Evolutionary conservation across 1,140 invertebrate genomes (phyloP).

Genomic region (Aphelenchoides fujianensis): DNA sequence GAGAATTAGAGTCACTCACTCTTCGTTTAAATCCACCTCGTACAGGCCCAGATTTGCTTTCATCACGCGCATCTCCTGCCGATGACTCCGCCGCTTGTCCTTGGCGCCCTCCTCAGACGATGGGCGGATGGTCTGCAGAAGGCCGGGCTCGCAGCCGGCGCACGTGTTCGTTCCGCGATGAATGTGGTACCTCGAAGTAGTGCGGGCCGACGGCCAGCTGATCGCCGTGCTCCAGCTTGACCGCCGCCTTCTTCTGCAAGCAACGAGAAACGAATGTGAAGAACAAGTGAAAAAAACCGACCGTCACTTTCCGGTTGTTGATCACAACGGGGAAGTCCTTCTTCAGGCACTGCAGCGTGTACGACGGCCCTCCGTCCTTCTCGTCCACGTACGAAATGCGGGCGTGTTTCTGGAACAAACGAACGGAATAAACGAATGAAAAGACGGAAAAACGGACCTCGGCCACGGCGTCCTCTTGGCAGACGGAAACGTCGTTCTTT

Average conservation of each 20-base stretch:
- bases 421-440: neutral
- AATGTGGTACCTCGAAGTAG: constrained; percentile 18
- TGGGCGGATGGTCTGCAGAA: constrained; percentile 3
- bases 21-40: neutral
- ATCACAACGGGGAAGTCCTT: neutral
- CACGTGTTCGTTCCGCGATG: constrained; percentile 27
- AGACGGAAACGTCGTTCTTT: constrained; percentile 18
- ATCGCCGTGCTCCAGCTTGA: constrained; percentile 6
- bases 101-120: neutral
- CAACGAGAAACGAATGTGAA: neutral
- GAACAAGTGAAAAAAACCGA: neutral
- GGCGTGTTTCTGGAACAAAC: constrained; percentile 19
- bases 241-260: constrained; percentile 3
- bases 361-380: neutral
- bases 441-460: neutral
- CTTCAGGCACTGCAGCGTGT: neutral
- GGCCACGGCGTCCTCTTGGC: neutral
- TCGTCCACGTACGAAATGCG: constrained; percentile 11
- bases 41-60: constrained; percentile 12
- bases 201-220: constrained; percentile 11
- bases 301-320: neutral
- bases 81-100: neutral
- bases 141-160: constrained; percentile 21
- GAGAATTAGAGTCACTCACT: neutral
- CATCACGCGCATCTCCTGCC: constrained; percentile 1